Percentiles rank a stretch among this genome's conserved stretches.
phyloP scores from a whole-genome alignment of 2,113 vertebrate genomes.

The Cryptotis parvus region DNA sequence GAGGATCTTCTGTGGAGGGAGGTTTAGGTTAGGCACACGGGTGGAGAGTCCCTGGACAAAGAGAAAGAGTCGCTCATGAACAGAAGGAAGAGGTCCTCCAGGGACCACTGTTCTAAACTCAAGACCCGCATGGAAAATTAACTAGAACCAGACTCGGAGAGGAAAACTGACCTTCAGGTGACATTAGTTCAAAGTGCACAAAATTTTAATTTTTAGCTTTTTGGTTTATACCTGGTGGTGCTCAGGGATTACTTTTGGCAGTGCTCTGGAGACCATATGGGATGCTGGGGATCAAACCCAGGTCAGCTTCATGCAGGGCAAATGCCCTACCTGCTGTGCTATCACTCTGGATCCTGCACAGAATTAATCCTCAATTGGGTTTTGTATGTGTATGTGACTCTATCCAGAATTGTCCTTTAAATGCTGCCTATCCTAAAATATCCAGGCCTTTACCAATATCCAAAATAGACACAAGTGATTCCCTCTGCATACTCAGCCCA shows the following conservation, averaged over 20 bases:
- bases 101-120: neutral
- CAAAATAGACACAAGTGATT: neutral
- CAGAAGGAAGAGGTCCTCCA: neutral
- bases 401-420: neutral
- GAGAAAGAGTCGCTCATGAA: neutral
- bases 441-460: neutral
- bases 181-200: neutral
- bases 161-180: neutral
- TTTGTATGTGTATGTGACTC: neutral
- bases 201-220: no score
- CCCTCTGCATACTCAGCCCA: neutral
- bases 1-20: neutral
- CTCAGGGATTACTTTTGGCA: no score
- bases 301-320: no score
- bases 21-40: neutral
- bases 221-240: no score
- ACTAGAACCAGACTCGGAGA: neutral
- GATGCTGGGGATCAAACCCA: no score
- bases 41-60: neutral
- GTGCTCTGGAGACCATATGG: no score
- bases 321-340: no score
- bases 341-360: no score
- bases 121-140: neutral
- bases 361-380: neutral
- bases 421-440: slow-evolving; percentile 49